phyloP scores from a whole-genome alignment of 2,113 vertebrate species.

The Rissa tridactyla region DNA sequence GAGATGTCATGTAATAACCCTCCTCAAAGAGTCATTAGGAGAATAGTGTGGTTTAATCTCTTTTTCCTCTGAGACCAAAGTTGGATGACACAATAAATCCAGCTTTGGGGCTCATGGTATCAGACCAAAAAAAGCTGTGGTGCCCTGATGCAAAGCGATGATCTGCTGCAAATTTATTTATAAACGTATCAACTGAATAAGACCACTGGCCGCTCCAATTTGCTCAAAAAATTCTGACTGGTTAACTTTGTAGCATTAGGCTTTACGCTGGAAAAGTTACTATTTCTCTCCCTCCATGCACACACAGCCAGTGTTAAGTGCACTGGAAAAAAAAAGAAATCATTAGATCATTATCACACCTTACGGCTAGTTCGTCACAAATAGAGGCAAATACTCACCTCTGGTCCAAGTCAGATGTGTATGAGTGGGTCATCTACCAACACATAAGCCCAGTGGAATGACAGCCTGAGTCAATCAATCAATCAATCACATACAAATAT shows the following conservation, averaged over 20 bases:
- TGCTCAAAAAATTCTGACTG: background rate
- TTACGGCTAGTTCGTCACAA: background rate
- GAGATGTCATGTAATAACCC: background rate
- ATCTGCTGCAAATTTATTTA: background rate
- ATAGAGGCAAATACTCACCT: background rate
- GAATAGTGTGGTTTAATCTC: background rate
- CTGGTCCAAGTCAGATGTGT: background rate
- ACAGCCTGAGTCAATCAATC: background rate
- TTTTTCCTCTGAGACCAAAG: background rate
- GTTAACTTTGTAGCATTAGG: background rate
- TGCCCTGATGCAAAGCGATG: background rate
- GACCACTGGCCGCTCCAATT: background rate
- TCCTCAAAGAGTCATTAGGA: background rate
- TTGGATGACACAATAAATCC: background rate
- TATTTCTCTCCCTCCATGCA: background rate
- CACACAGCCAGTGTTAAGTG: background rate
- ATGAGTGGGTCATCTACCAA: background rate
- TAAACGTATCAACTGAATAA: background rate
- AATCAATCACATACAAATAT: background rate
- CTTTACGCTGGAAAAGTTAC: background rate
- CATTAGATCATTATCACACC: background rate
- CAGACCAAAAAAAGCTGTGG: background rate
- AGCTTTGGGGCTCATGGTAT: background rate
- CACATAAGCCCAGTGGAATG: background rate
- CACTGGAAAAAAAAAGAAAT: background rate